Percentiles rank a stretch among this genome's conserved stretches.
phyloP scores from a whole-genome alignment of 2,797 vertebrate genomes.

The Synanceia verrucosa region DNA sequence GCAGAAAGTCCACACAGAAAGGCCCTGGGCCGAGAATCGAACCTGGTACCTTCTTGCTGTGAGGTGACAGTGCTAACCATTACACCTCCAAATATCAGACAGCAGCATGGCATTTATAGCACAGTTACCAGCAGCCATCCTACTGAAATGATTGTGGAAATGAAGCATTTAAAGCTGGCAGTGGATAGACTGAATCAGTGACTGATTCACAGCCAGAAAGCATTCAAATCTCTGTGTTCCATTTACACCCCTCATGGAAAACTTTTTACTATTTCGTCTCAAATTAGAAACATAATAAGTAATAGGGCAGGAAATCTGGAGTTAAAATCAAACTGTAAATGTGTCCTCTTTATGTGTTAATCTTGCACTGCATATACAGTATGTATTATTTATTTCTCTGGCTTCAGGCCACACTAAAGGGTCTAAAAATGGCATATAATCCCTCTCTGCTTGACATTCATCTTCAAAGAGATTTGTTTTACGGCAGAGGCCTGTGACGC shows the following conservation, averaged over 20 bases:
- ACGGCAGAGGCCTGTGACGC: constrained; percentile 39
- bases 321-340: background rate
- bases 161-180: constrained; percentile 36
- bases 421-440: constrained; percentile 69
- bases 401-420: constrained; percentile 47
- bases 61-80: too few species aligned
- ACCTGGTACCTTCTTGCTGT: too few species aligned
- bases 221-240: constrained; percentile 3
- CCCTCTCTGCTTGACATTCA: constrained; percentile 62
- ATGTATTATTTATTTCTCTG: constrained; percentile 47
- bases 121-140: background rate
- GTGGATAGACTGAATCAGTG: constrained; percentile 22
- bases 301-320: background rate
- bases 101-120: background rate
- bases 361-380: constrained; percentile 10
- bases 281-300: constrained; percentile 8
- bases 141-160: constrained; percentile 43
- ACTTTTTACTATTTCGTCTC: constrained; percentile 11
- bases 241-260: constrained; percentile 27
- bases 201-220: constrained; percentile 34
- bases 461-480: constrained; percentile 69
- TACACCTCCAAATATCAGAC: background rate
- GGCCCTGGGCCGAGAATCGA: too few species aligned
- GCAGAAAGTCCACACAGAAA: too few species aligned
- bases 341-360: constrained; percentile 11